Base-by-base conservation (phyloP, 2,797 vertebrate genomes). In the Pempheris klunzingeri region DNA sequence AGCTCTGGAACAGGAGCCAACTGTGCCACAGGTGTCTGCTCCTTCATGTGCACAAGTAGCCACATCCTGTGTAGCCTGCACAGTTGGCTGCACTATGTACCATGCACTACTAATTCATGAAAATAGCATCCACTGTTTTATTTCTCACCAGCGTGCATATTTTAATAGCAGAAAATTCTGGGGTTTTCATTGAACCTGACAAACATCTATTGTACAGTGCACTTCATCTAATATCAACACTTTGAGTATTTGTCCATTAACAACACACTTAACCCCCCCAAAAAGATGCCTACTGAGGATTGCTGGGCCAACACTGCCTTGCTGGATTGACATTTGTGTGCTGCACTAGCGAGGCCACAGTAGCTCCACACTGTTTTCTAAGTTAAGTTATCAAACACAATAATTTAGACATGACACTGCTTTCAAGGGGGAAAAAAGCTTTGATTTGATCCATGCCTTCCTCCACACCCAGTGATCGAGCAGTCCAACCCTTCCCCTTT, bases 1-100 rank as follows among this genome's bases (percentile, higher is more conserved):
- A 80, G 57, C 72, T 78, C 63, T 6, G 17, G 66, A 7, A 1
- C 54, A 50, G 62, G 73, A 60, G 77, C 78, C 85, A 74, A 66
- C 59, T 82, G 71, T 82, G 86, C 81, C 77, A 81, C 79, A 87
- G 80, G 82, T 88, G 77, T 32, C 39, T 65, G 43, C 67, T 81
- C 32, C 57, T 74, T 70, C 49, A 61, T 70, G 57, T 36, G 74
- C 46, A 60, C 43, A 65, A 75, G 39, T 44, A 63, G 62, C 43
- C 38, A 26, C 63, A 71, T 39, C 65, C 41, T 72, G 61, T 74
- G 55, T 44, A 73, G 11, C 17, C 53, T 26, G 58, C 49, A 47
- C 62, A 67, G 30, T 30, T 77, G 70, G 71, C 71, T 72, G 63
- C 47, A 49, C 67, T 17, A 39, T 39, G 39, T 22, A 8, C 12